Evolutionary conservation across 2,888 invertebrate genomes (phyloP).

Genomic region (Pachydiplax longipennis): DNA sequence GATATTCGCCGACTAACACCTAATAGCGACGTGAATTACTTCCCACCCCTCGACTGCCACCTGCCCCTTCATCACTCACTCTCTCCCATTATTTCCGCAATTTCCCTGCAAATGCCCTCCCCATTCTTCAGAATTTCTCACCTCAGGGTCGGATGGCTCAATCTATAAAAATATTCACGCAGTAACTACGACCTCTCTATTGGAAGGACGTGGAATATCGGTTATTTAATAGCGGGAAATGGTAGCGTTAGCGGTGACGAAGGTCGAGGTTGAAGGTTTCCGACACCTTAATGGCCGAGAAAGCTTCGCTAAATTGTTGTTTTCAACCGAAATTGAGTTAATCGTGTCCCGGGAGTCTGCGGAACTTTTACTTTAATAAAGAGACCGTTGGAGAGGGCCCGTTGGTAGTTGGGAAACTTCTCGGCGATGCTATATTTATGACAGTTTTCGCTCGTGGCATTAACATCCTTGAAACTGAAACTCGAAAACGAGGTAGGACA

Average conservation of each 20-base stretch:
- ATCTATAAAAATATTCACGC: background rate
- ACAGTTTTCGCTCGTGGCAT: no score
- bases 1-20: background rate
- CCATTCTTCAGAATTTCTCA: background rate
- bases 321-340: background rate
- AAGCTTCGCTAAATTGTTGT: background rate
- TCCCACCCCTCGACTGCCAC: background rate
- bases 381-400: no score
- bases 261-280: background rate
- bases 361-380: no score
- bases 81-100: background rate
- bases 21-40: background rate
- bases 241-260: background rate
- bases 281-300: background rate
- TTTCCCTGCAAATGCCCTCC: background rate
- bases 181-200: background rate
- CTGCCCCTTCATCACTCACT: background rate
- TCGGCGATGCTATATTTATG: no score
- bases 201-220: background rate
- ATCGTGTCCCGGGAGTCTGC: background rate
- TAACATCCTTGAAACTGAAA: no score
- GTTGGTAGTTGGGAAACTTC: no score
- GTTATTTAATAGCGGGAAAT: background rate
- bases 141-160: background rate
- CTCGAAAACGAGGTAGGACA: no score